Base-by-base conservation (phyloP, 2,797 vertebrate species). In the Pseudochromis fuscus region DNA sequence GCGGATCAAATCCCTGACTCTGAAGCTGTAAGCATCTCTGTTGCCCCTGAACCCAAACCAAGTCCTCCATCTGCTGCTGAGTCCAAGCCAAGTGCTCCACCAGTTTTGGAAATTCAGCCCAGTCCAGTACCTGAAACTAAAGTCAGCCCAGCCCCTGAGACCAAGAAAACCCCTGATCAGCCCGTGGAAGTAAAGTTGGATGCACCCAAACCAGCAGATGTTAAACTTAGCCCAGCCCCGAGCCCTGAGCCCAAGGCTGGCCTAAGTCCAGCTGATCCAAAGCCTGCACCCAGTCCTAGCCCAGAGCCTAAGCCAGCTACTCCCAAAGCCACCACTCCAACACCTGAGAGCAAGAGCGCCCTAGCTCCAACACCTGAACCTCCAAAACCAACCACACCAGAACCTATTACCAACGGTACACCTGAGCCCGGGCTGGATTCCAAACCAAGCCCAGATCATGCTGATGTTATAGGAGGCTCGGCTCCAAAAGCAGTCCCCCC, bases 341-440 rank as follows among this genome's bases (percentile, higher is more conserved):
- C 84, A 35, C 75, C 86, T 6, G 88, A 90, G 49, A 69, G 56
- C 8, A 89, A 84, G 65, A 74, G 65, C 5, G 51, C 71, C 68
- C 77, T 82, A n/a, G 65, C 84, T 55, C 80, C 83, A 4, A 78
- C 83, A 4, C 77, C 83, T 1, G 89, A 91, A 23, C 13, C 75
- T 21, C 68, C 85, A 1, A 90, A 91, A 71, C 77, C 75, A 1
- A 81, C 85, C 45, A 79, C 87, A 62, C 86, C 90, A n/a, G 92
- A 93, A 64, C 91, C 92, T 0, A 87, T 93, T 18, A 87, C 86
- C 69, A 93, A 93, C 1, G 92, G 92, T 35, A 90, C 92, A 1
- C 86, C 87, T 4, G 91, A 93, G 50, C 87, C 83, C 7, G 81
- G 84, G 38, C 84, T 38, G 4, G 89, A 91, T 50, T 82, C 84